Conservation (phyloP, 2,888 invertebrate species). For the Scaptomyza tumidula region DNA sequence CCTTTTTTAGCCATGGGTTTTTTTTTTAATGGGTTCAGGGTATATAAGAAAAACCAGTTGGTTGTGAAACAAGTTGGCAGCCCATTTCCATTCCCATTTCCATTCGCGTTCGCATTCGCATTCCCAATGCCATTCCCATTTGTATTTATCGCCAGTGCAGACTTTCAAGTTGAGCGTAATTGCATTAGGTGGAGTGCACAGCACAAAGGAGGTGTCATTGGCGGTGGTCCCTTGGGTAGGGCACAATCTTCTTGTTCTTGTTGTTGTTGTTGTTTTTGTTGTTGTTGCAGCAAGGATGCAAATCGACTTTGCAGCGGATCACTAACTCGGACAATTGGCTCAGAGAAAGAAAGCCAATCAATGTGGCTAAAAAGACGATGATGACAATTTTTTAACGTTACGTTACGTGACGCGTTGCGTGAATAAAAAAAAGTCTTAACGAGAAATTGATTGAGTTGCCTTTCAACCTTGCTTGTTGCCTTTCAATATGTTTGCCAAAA, state of each 20-base stretch:
- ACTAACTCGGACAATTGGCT: constrained; percentile 1
- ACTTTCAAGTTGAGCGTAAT: constrained; percentile 10
- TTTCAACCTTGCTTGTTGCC: background rate
- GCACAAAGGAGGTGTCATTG: background rate
- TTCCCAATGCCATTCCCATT: constrained; percentile 19
- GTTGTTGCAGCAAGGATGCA: constrained; percentile 11
- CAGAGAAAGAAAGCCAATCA: background rate
- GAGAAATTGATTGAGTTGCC: background rate
- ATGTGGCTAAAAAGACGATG: background rate
- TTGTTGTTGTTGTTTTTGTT: background rate
- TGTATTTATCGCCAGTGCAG: constrained; percentile 35
- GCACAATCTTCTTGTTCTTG: background rate
- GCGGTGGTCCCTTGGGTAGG: background rate
- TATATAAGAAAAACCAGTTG: background rate
- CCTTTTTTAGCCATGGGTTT: too few relatives aligned
- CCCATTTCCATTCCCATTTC: constrained; percentile 19
- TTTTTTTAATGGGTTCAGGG: too few relatives aligned
- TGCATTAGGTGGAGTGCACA: background rate
- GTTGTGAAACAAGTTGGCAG: constrained; percentile 11
- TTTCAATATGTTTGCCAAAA: background rate
- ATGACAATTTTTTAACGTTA: background rate
- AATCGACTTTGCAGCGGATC: constrained; percentile 13
- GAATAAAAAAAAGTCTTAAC: background rate
- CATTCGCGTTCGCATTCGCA: too few relatives aligned
- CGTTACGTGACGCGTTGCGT: background rate